These are phyloP conservation scores for Ceuthmochares aereus DNA, from an alignment of 2,113 vertebrate genomes.

Conservation along the genomic window DNA sequence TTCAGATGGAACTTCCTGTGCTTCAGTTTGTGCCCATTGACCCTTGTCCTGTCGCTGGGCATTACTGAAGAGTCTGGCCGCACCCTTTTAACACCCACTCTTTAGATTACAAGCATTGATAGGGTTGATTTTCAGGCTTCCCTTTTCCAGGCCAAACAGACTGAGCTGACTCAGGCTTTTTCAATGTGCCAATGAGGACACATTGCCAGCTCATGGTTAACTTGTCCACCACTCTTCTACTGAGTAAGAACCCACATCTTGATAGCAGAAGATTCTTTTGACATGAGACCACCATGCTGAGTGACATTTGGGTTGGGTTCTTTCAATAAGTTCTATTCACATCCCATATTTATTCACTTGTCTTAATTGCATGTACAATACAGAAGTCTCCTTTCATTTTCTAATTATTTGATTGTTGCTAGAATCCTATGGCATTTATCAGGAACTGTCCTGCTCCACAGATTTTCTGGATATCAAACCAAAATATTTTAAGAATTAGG, in stretches of 20 bases:
- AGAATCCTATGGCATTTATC: not conserved
- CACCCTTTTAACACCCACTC: too few species aligned
- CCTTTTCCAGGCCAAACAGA: too few species aligned
- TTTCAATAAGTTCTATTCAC: not conserved
- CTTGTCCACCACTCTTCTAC: not conserved
- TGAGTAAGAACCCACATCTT: not conserved
- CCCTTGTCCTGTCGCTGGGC: too few species aligned
- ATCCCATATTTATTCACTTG: not conserved
- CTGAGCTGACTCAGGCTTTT: too few species aligned
- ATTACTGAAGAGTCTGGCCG: too few species aligned
- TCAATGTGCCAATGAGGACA: too few species aligned
- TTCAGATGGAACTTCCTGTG: too few species aligned
- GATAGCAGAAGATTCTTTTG: not conserved
- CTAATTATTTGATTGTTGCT: not conserved
- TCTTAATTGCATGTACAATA: not conserved
- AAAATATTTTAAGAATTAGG: not conserved
- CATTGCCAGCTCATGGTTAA: too few species aligned
- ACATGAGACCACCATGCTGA: not conserved
- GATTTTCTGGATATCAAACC: not conserved
- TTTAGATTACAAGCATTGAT: too few species aligned
- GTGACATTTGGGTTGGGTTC: not conserved
- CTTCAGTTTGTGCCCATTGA: too few species aligned
- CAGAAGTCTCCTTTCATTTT: not conserved
- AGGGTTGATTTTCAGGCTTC: too few species aligned
- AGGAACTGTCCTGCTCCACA: not conserved